phyloP scores from a whole-genome alignment of 2,888 invertebrate genomes.

The Sminthurinus aureus region DNA sequence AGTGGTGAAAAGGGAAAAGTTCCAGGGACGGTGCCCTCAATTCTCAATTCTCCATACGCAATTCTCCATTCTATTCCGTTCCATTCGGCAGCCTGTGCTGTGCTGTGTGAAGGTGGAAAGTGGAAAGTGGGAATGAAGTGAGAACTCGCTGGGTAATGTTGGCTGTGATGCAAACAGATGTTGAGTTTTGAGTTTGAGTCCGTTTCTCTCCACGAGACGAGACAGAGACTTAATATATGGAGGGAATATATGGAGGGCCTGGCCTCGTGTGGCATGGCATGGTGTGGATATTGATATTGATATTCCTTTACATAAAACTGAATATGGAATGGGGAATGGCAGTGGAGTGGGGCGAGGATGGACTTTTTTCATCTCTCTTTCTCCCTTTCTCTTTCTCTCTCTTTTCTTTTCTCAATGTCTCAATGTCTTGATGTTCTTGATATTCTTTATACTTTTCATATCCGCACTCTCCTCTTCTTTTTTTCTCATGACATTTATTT shows the following conservation, averaged over 20 bases:
- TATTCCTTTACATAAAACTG: conserved; percentile 3
- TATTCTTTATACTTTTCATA: background rate
- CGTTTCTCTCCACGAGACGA: background rate
- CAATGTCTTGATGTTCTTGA: too few species aligned
- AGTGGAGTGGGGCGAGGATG: background rate
- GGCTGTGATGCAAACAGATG: conserved; percentile 2
- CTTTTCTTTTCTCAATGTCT: conserved; percentile 15
- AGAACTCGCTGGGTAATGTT: background rate
- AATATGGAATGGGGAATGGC: too few species aligned
- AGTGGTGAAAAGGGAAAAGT: too few species aligned
- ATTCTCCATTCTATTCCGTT: background rate
- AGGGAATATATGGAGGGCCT: background rate
- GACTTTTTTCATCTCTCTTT: conserved; percentile 14
- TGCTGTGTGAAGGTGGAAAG: background rate
- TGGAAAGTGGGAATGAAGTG: background rate
- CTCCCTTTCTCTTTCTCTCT: conserved; percentile 4
- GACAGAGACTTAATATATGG: conserved; percentile 12
- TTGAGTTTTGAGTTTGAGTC: too few species aligned
- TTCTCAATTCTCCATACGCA: background rate
- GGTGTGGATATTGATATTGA: background rate
- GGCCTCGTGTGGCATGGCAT: too few species aligned
- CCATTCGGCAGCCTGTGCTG: background rate
- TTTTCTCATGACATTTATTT: background rate
- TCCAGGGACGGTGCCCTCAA: too few species aligned
- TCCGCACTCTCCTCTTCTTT: background rate